These are phyloP conservation scores for Teleogryllus oceanicus DNA, from an alignment of 2,888 invertebrate genomes.

Conservation along the genomic window DNA sequence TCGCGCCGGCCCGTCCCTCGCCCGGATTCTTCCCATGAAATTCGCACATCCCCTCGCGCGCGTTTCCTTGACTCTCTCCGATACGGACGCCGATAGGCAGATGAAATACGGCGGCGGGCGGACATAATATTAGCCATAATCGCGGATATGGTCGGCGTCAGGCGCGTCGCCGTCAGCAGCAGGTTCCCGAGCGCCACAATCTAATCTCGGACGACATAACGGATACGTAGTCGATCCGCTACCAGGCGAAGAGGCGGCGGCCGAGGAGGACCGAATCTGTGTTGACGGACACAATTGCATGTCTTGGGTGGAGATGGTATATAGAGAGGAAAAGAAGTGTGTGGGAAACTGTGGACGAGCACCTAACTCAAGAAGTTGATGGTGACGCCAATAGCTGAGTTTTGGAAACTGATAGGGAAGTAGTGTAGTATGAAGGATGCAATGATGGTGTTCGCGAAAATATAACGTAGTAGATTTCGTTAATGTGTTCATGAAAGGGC, in stretches of 20 bases:
- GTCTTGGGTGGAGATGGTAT: no score
- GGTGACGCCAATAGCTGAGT: no score
- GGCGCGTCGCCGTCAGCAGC: neutral
- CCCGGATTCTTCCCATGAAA: neutral
- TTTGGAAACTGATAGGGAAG: no score
- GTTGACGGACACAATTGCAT: no score
- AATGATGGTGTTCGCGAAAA: no score
- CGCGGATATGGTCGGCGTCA: neutral
- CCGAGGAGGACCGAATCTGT: no score
- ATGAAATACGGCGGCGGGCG: neutral
- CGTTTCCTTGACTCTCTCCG: neutral
- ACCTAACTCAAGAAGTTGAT: no score
- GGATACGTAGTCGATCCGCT: neutral
- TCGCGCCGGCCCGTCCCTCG: neutral
- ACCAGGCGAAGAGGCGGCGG: neutral
- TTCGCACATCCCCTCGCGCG: neutral
- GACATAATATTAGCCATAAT: constrained; percentile 7
- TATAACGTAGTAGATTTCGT: no score
- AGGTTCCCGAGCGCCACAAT: neutral
- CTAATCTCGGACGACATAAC: neutral
- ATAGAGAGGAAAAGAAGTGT: no score
- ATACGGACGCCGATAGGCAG: neutral
- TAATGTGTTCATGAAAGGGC: no score
- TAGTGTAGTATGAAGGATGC: no score
- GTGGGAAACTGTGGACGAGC: no score